Evolutionary conservation across 2,113 vertebrate species (phyloP), one percentile per base, ranked within the genome.

Genomic region (Ceratotherium simum): DNA sequence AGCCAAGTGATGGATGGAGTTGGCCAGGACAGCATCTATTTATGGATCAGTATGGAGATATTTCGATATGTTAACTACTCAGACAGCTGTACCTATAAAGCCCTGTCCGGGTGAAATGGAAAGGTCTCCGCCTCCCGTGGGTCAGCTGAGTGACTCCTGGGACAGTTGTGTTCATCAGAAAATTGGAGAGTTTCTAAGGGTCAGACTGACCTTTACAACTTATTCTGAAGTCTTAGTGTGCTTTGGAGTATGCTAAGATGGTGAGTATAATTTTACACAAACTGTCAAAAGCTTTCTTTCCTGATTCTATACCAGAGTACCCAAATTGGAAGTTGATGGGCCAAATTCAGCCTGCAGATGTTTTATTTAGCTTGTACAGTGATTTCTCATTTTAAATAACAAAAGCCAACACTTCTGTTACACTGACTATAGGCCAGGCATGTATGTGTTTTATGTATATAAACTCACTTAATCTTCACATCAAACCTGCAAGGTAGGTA

Each of bases 381-480:
- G 64, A 75, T 39, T 60, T 95, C 78, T 88, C 64, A 36, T 70
- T 81, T 96, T 56, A 95, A 96, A 83, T 64, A 51, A 25, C 29
- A 73, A 69, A 88, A 92, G 69, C 33, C 36, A 51, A 46, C 33
- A 46, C 81, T 69, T 88, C 11, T 17, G 33, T 67, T 67, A 60
- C 39, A 17, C 27, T 69, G 13, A 39, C 11, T 73, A 65, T 39
- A 93, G 54, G 36, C 16, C 42, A 70, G 27, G 5, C 29, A 23
- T 90, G 21, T 27, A 72, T 46, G 72, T 56, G 17, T 9, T 69
- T 80, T 67, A 16, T 31, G 58, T 58, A 13, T 72, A 58, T 75
- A 62, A 39, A 80, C 14, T 69, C 54, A 51, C n/a, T 92, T 42
- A 36, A 39, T 73, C 64, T 42, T 87, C 27, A 64, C 33, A 20